Base-by-base conservation (phyloP, 2,797 vertebrate species). In the Acipenser ruthenus region DNA sequence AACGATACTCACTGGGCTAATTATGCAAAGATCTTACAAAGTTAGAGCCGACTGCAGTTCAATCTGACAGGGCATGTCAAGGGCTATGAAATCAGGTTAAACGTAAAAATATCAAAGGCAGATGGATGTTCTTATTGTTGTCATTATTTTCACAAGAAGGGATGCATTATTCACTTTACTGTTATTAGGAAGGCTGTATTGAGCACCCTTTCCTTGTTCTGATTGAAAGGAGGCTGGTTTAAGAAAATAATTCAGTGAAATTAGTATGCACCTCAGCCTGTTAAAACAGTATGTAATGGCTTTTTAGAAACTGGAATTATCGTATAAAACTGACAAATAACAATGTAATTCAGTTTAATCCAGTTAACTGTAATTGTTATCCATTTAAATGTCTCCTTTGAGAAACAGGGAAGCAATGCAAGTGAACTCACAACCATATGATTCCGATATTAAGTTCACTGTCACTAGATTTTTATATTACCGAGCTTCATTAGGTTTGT, bases 61-160 rank as follows among this genome's bases (percentile, higher is more conserved):
- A 80, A 83, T 82, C 84, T 89, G 81, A 86, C 81, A 84, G 78
- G 74, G 71, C 58, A 72, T 74, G 70, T 86, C 79, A 84, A 80
- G 84, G 83, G 65, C 82, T 60, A 73, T 72, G 78, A 81, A 83
- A 89, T 72, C 84, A 85, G 84, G 82, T 85, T 87, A 76, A 62
- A 60, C 72, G 69, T 50, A 69, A 65, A 71, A 71, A 72, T 71
- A 66, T 37, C 55, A 68, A 67, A 75, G 71, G 70, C 68, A 75
- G 70, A 70, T 69, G 53, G 18, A 56, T 68, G 63, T 51, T 49
- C 1, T 58, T 58, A 58, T 58, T 0, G 48, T 12, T 47, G 52
- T 66, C 67, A 74, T 60, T 66, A n/a, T 13, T 11, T 58, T 11
- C 12, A 58, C 55, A n/a, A n/a, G 10, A 58, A 2, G 12, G 55